Evolutionary conservation across 2,888 invertebrate genomes (phyloP).

Genomic region (Amblyjoppa proteus): DNA sequence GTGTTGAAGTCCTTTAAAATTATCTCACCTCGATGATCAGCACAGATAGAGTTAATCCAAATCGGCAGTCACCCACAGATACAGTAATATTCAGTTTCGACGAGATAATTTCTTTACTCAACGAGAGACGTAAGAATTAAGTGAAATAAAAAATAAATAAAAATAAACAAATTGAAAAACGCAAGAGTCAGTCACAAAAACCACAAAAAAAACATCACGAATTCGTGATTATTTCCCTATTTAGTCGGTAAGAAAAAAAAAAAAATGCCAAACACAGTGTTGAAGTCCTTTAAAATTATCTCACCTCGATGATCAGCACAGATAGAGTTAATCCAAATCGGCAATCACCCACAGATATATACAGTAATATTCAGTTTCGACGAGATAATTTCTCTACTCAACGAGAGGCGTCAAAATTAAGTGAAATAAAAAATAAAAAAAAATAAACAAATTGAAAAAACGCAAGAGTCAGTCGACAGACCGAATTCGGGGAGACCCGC

Average conservation of each 20-base stretch:
- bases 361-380: not conserved
- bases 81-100: not conserved
- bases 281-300: conserved; percentile 4
- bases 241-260: not conserved
- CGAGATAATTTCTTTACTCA: not conserved
- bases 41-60: conserved; percentile 57
- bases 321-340: conserved; percentile 57
- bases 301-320: conserved; percentile 23
- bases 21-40: conserved; percentile 27
- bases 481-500: conserved; percentile 67
- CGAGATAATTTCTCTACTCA: not conserved
- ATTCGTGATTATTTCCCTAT: not conserved
- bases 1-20: not conserved
- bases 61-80: conserved; percentile 44
- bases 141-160: conserved; percentile 9
- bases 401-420: not conserved
- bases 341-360: conserved; percentile 48
- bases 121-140: not conserved
- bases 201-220: not conserved
- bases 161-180: conserved; percentile 12
- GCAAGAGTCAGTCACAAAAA: conserved; percentile 12
- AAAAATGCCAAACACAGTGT: not conserved
- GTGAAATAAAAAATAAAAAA: conserved; percentile 9
- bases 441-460: conserved; percentile 14
- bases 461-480: conserved; percentile 29